Conservation (phyloP, 2,888 invertebrate species). For the Cyaniris semiargus region DNA sequence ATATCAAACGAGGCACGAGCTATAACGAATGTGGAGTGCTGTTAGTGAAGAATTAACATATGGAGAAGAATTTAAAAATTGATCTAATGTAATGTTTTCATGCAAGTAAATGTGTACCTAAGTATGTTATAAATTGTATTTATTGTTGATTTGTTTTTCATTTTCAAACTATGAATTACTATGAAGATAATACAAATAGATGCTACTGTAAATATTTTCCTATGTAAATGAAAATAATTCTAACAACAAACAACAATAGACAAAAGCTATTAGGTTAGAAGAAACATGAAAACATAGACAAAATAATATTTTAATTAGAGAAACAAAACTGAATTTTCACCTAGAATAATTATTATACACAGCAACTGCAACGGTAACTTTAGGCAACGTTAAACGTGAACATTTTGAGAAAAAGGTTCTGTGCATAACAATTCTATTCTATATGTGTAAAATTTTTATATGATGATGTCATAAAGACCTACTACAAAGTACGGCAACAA, state of each 20-base stretch:
- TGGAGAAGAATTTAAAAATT: not conserved
- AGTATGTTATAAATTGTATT: not conserved
- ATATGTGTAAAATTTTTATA: not conserved
- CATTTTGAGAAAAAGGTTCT: not conserved
- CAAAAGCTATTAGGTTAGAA: not conserved
- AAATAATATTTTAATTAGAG: not conserved
- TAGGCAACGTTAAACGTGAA: not conserved
- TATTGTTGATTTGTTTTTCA: no score
- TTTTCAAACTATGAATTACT: not conserved
- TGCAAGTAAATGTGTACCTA: not conserved
- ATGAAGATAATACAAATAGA: no score
- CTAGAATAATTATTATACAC: not conserved
- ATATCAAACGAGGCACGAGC: not conserved
- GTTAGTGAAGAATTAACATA: not conserved
- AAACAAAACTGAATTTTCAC: not conserved
- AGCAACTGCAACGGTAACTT: not conserved
- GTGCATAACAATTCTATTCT: conserved; percentile 9
- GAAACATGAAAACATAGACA: not conserved
- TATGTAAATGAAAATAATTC: not conserved
- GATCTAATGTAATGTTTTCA: not conserved
- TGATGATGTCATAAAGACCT: not conserved
- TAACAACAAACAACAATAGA: not conserved
- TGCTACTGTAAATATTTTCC: no score
- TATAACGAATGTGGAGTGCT: not conserved
- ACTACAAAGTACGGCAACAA: not conserved